Evolutionary conservation across 92 coral and sea anemone genomes (phyloP).

Genomic region (Isaurus tuberculatus): DNA sequence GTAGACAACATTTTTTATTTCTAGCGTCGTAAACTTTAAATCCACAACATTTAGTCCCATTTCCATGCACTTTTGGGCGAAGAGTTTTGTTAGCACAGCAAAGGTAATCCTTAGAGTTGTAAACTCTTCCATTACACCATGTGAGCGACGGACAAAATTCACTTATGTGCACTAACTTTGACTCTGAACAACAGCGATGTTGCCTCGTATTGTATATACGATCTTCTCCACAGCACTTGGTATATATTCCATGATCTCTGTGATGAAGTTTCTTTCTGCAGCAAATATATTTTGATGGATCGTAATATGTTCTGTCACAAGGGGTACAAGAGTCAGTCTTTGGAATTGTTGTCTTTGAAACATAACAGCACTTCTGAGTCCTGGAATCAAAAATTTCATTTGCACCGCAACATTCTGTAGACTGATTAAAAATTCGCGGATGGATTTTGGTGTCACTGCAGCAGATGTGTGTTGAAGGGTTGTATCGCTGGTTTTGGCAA

Average conservation of each 20-base stretch:
- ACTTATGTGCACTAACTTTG: neutral
- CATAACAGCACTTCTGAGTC: conserved; percentile 18
- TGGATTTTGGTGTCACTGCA: conserved; percentile 2
- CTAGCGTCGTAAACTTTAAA: neutral
- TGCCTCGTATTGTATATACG: conserved; percentile 2
- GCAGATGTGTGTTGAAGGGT: conserved; percentile 13
- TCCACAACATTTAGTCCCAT: conserved; percentile 26
- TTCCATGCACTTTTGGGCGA: neutral
- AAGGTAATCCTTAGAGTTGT: neutral
- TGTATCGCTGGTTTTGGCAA: neutral
- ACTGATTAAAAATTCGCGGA: neutral
- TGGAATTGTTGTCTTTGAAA: neutral
- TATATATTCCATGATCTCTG: conserved; percentile 19
- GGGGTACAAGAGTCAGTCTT: conserved; percentile 21
- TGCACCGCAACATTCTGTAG: conserved; percentile 11
- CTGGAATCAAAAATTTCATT: conserved; percentile 19
- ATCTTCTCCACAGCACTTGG: conserved; percentile 26
- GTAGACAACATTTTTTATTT: conserved; percentile 18
- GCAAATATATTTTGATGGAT: conserved; percentile 18
- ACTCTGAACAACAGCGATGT: conserved; percentile 6
- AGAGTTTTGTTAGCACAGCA: conserved; percentile 15
- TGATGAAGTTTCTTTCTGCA: neutral
- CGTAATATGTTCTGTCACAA: conserved; percentile 18
- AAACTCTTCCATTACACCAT: neutral
- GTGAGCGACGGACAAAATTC: neutral